phyloP scores from a whole-genome alignment of 2,797 vertebrate species.

The Cyclura pinguis region DNA sequence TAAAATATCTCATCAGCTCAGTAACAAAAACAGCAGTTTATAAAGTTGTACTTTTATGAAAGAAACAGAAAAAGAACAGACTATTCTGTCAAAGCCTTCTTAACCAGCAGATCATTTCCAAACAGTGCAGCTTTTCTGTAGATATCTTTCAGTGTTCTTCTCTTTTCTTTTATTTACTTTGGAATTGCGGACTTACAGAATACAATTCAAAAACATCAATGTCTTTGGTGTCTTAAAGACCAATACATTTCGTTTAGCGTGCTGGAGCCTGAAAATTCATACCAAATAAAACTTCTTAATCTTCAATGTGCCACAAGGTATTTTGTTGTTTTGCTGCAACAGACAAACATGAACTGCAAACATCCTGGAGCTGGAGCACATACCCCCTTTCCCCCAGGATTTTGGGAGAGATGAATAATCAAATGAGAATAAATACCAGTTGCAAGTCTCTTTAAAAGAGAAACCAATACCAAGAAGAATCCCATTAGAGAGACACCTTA shows the following conservation, averaged over 20 bases:
- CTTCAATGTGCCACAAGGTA: too few species aligned
- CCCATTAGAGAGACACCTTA: not conserved
- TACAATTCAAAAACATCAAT: too few species aligned
- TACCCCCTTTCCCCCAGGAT: not conserved
- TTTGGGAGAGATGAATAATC: not conserved
- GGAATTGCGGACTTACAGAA: not conserved
- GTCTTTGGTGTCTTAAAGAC: too few species aligned
- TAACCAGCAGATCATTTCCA: not conserved
- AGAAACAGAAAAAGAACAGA: not conserved
- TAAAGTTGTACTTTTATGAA: not conserved
- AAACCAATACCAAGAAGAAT: not conserved
- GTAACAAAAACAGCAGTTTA: not conserved
- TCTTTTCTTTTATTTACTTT: not conserved
- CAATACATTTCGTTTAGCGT: too few species aligned
- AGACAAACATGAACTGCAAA: not conserved
- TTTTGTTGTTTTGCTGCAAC: too few species aligned
- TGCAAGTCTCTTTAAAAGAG: not conserved
- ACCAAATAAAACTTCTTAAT: too few species aligned
- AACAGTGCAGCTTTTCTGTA: not conserved
- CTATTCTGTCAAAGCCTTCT: not conserved
- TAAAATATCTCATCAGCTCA: not conserved
- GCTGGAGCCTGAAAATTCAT: too few species aligned
- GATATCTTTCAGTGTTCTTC: not conserved
- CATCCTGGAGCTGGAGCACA: not conserved
- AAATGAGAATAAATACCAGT: not conserved